Base-by-base conservation (phyloP, 2,888 invertebrate genomes). In the Malthinus seriepunctatus region DNA sequence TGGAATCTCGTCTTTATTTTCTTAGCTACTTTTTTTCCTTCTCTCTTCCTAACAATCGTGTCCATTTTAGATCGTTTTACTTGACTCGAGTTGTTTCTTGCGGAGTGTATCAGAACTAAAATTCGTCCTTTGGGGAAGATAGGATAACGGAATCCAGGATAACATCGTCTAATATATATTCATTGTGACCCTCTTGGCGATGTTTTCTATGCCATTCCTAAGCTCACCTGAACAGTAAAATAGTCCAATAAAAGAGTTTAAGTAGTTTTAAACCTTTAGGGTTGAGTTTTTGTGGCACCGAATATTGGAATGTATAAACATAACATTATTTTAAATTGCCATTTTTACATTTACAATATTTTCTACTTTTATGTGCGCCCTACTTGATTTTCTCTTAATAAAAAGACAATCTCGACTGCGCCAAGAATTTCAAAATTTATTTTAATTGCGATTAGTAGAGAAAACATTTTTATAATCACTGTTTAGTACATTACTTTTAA, bases 181-280 rank as follows among this genome's bases (percentile, higher is more conserved):
- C 72, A 73, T 72, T 71, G 71, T 69, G 69, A 71, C 69, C 70
- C 71, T 71, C 68, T 62, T 52, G 69, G 69, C 69, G 70, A 70
- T 69, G 71, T 71, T 71, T 70, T 71, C 69, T 67, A 66, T 69
- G 66, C 69, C 69, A 69, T 72, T 72, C 69, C 71, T 67, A 69
- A 69, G 70, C 72, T 72, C 72, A 72, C 73, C 72, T 73, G 72
- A 71, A 67, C 71, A 67, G 69, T 60, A 69, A 67, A 69, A 71
- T 69, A 67, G 69, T 67, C 71, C 63, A 70, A 71, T 71, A 70
- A 73, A 72, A 72, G 70, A 70, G 70, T 71, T 71, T 71, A 70
- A 72, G 68, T 70, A 69, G 71, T 23, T 68, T 67, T 63, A 66
- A 63, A 65, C 69, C 69, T 69, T 69, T 67, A 69, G 70, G 70